Base-by-base conservation (phyloP, 2,113 vertebrate genomes). In the Tetrax tetrax region DNA sequence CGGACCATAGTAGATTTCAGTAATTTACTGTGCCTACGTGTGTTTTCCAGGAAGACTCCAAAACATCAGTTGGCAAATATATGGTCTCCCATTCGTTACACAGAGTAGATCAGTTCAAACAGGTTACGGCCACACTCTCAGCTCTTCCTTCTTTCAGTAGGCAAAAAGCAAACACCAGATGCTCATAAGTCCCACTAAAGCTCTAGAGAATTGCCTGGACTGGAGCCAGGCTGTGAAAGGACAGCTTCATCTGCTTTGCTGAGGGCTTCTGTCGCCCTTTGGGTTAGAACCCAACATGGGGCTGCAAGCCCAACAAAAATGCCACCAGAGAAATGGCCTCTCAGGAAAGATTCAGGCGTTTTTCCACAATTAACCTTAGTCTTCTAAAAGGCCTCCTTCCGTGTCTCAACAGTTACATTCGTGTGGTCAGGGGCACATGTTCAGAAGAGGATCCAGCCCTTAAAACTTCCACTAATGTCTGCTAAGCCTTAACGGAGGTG, bases 251-350 rank as follows among this genome's bases (percentile, higher is more conserved):
- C 51, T 50, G 18, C 31, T 63, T 31, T 43, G 28, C n/a, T 48
- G 64, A 60, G 45, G 11, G 21, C 13, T 90, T 82, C 57, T 85
- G 21, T 27, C 4, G 4, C 14, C 13, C 21, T 74, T 35, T 12
- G 8, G 43, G 13, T 50, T 31, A 59, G 51, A 71, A 45, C 3
- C 14, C 1, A 0, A 35, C 1, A 0, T 3, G 4, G 10, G 6
- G 5, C 50, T 90, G 19, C 29, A 66, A 54, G 41, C 11, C 45
- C 41, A 57, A 66, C 18, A 85, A 54, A 90, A 75, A 23, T 57
- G 19, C 45, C 37, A 35, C 41, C 47, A 31, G 11, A 76, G 51
- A 86, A 79, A 75, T 18, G 27, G 18, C 17, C 24, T 68, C 4
- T 1, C 7, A 50, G 20, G 64, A 8, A 86, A 80, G 38, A 45